These are phyloP conservation scores for Amazona vittata DNA, from an alignment of 2,113 vertebrate species.

Conservation along the genomic window DNA sequence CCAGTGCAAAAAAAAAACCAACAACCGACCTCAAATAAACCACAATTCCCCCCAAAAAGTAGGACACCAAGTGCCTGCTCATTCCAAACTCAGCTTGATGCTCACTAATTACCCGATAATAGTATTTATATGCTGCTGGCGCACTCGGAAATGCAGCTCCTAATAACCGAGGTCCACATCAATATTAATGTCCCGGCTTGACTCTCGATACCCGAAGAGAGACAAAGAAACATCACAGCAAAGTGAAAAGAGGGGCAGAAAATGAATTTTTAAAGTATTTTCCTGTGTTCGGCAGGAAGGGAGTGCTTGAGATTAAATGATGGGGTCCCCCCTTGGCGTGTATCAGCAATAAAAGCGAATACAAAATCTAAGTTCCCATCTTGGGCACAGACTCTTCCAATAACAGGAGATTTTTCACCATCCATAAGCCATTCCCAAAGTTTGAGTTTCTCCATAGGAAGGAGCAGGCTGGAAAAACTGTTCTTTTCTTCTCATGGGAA, in stretches of 20 bases:
- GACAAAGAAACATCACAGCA: conserved; percentile 15
- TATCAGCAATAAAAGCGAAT: background rate
- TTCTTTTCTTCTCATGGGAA: background rate
- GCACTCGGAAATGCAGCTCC: conserved; percentile 41
- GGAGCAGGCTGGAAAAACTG: background rate
- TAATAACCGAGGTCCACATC: conserved; percentile 54
- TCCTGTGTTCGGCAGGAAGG: background rate
- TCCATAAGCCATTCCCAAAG: rapidly evolving
- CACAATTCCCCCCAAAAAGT: background rate
- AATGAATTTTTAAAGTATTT: background rate
- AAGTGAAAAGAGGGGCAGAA: background rate
- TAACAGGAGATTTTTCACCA: background rate
- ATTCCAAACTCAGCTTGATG: conserved; percentile 60
- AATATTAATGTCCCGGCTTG: conserved; percentile 70
- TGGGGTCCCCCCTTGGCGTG: background rate
- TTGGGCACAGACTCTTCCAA: background rate
- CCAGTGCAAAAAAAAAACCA: background rate
- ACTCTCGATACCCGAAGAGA: background rate
- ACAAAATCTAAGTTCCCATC: background rate
- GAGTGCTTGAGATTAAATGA: background rate
- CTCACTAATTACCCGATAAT: conserved; percentile 65
- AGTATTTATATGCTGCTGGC: conserved; percentile 67
- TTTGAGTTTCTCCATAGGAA: background rate
- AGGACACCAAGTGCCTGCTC: conserved; percentile 28
- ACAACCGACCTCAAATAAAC: background rate